Percentiles rank a stretch among this genome's conserved stretches.
phyloP scores from a whole-genome alignment of 1,140 invertebrate genomes.

The Chrysomallon squamiferum region DNA sequence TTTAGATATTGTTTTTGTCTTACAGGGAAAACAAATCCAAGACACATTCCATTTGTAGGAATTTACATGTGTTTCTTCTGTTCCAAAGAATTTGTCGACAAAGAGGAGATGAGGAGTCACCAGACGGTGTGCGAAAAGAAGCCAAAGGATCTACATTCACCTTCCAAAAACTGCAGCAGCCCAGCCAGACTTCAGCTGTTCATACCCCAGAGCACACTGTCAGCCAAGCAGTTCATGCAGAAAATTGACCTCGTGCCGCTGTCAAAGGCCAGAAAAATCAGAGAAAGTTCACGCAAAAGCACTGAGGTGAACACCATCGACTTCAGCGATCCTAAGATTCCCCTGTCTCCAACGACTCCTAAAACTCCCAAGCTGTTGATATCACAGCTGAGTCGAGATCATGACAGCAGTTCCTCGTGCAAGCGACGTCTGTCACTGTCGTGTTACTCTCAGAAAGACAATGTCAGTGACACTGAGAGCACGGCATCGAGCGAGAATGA shows the following conservation, averaged over 20 bases:
- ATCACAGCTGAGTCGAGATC: conserved; percentile 52
- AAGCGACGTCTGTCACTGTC: conserved; percentile 16
- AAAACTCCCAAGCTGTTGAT: conserved; percentile 54
- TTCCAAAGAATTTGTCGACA: conserved; percentile 48
- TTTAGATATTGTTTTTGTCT: too few relatives aligned
- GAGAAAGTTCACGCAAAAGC: conserved; percentile 30
- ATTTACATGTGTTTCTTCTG: conserved; percentile 57
- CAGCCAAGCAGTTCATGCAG: conserved; percentile 30
- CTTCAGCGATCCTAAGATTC: conserved; percentile 35
- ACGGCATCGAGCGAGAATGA: conserved; percentile 6
- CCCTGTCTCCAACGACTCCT: conserved; percentile 44
- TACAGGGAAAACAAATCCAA: conserved; percentile 9
- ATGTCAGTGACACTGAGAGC: conserved; percentile 16
- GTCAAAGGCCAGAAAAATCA: conserved; percentile 36
- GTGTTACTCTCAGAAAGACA: conserved; percentile 10
- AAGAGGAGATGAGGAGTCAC: conserved; percentile 40
- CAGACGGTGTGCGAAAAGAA: conserved; percentile 37
- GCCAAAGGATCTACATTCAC: conserved; percentile 16
- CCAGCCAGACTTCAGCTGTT: conserved; percentile 8
- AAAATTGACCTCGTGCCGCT: conserved; percentile 39
- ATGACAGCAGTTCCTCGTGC: conserved; percentile 28
- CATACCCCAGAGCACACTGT: conserved; percentile 3
- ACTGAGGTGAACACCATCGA: conserved; percentile 50
- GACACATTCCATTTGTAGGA: conserved; percentile 28
- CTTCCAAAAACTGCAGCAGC: background rate